A percentile compares a stretch with the other conserved stretches of the same genome.
These are phyloP conservation scores for Neoscelio sp. DNA, from an alignment of 2,888 invertebrate species.

Conservation along the genomic window DNA sequence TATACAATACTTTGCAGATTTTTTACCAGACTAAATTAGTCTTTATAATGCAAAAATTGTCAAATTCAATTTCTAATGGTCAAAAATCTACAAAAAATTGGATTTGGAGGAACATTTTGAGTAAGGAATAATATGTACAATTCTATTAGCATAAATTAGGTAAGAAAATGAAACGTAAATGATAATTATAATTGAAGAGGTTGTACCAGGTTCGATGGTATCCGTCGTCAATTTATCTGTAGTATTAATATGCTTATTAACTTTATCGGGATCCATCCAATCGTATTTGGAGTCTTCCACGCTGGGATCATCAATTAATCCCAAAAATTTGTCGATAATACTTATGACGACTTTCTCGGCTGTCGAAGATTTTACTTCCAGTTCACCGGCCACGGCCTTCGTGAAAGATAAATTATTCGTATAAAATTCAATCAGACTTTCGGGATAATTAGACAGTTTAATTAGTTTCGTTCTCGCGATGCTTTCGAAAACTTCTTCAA, in stretches of 20 bases:
- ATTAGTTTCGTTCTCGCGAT: constrained; percentile 87
- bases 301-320: constrained; percentile 85
- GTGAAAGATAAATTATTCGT: constrained; percentile 86
- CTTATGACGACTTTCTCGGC: constrained; percentile 91
- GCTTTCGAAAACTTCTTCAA: constrained; percentile 87
- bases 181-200: not conserved
- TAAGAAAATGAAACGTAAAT: too few species aligned
- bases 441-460: constrained; percentile 86
- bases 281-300: constrained; percentile 86
- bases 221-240: constrained; percentile 83
- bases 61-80: too few species aligned
- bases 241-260: constrained; percentile 86
- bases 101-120: too few species aligned
- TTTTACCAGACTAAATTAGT: too few species aligned
- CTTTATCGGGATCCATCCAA: constrained; percentile 87
- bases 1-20: too few species aligned
- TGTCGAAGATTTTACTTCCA: constrained; percentile 86
- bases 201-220: constrained; percentile 85
- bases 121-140: not conserved
- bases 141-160: too few species aligned
- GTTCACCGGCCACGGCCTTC: constrained; percentile 83
- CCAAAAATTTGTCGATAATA: constrained; percentile 90
- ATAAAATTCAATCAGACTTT: constrained; percentile 86
- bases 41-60: too few species aligned
- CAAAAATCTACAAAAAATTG: too few species aligned